phyloP scores from a whole-genome alignment of 2,888 invertebrate species.

The Epinotia ramella region DNA sequence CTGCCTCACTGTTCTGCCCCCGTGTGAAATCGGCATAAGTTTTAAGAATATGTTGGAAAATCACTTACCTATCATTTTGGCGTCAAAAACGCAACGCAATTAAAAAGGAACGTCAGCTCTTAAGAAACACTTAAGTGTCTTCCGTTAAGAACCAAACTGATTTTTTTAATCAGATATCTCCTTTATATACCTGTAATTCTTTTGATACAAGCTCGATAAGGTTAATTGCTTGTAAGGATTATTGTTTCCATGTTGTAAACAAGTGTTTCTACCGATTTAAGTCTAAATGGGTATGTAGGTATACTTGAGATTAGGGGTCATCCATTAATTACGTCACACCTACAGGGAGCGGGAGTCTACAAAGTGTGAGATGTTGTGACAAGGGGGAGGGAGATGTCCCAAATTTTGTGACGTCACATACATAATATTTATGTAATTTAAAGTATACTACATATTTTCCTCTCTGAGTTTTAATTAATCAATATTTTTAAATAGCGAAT shows the following conservation, averaged over 20 bases:
- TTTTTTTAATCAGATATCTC: not conserved
- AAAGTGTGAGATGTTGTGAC: no score
- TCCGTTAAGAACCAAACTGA: conserved; percentile 33
- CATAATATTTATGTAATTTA: no score
- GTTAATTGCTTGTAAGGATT: conserved; percentile 30
- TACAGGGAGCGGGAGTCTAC: no score
- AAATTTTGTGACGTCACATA: no score
- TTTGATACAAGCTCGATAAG: conserved; percentile 33
- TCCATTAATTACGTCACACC: no score
- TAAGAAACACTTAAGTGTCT: conserved; percentile 42
- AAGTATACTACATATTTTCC: no score
- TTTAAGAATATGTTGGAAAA: not conserved
- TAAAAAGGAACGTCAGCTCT: conserved; percentile 27
- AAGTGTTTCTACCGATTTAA: not conserved
- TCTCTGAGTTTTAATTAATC: no score
- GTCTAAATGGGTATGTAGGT: conserved; percentile 1
- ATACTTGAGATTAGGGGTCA: no score
- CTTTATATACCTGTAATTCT: conserved; percentile 35
- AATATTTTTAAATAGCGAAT: no score
- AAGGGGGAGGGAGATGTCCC: no score
- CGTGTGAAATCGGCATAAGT: no score
- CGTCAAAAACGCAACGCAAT: conserved; percentile 18
- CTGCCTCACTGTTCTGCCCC: no score
- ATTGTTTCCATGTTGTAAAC: conserved; percentile 13
- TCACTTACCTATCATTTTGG: conserved; percentile 39